Evolutionary conservation across 1,140 invertebrate genomes (phyloP).

Genomic region (Euura lappo): DNA sequence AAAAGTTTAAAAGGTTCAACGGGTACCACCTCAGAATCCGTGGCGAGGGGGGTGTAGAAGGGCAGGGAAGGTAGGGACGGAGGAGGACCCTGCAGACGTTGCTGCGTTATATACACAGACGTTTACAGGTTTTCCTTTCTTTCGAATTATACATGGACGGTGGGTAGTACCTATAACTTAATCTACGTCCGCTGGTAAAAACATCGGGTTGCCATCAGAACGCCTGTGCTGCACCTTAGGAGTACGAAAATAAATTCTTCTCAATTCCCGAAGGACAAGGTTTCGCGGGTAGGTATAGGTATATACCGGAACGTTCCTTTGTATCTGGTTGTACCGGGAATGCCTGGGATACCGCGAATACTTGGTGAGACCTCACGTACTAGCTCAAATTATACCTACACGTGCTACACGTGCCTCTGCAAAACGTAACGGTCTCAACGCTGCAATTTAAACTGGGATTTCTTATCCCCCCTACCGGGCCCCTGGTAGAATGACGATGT

Average conservation of each 20-base stretch:
- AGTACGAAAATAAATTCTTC: slow-evolving; percentile 3
- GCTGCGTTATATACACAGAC: neutral
- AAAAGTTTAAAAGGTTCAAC: no score
- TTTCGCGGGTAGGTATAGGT: neutral
- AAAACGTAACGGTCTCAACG: no score
- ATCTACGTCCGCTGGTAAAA: neutral
- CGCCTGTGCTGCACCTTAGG: neutral
- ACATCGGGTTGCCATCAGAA: neutral
- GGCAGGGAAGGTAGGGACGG: no score
- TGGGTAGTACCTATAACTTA: neutral
- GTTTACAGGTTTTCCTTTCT: neutral
- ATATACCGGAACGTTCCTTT: neutral
- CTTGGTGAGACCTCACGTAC: neutral
- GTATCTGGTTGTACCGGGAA: neutral
- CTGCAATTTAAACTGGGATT: no score
- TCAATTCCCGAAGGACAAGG: neutral
- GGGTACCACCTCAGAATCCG: no score
- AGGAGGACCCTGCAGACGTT: neutral
- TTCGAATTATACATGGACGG: neutral
- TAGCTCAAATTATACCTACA: neutral
- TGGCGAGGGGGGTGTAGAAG: no score
- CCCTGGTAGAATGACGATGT: no score
- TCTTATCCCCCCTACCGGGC: no score
- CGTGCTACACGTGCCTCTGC: neutral
- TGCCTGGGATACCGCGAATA: neutral